Evolutionary conservation across 2,113 vertebrate genomes (phyloP), one percentile per base, ranked within the genome.

Genomic region (Sylvietta virens): DNA sequence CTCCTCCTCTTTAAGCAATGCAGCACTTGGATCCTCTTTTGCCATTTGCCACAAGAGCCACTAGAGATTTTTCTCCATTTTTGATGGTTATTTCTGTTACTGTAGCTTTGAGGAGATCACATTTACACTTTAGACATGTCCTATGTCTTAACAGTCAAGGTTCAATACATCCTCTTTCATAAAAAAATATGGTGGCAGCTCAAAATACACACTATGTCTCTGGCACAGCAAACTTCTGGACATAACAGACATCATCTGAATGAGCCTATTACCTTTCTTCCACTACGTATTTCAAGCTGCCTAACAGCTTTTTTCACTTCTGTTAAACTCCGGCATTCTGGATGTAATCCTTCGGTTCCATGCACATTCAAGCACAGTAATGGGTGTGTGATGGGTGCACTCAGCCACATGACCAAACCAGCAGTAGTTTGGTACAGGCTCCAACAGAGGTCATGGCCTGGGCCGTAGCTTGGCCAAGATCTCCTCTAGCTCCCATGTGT

Each of bases 71-170:
- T 16, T 45, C 54, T 89, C 91, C 45, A 22, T 85, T 94, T 96
- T 96, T 95, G 45, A 91, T 19, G 65, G 91, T 71, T 21, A 96
- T 86, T 54, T 97, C 97, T n/a, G 98, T 88, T 50, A 97, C 98
- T 87, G 98, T 81, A 51, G 97, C 97, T 97, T 98, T 98, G 70
- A 98, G 96, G 72, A 99, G 98, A 93, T 98, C 98, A 53, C 98
- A 98, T 94, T 99, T 98, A 66, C 98, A 98, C 97, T 98, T 97
- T 45, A 98, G 98, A 86, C 98, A 98, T 8, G 91, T 98, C 57
- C 98, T 96, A 37, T 94, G 97, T 51, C 98, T 94, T 88, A 98
- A 95, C 67, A 98, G 97, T 98, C 98, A 98, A 26, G 98, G 98
- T 73, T 98, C 98, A 64, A 98, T 96, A 87, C 98, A 98, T 44